A percentile compares a stretch with the other conserved stretches of the same genome.
phyloP scores from a whole-genome alignment of 2,888 invertebrate genomes.

The Steinernema scapterisci region DNA sequence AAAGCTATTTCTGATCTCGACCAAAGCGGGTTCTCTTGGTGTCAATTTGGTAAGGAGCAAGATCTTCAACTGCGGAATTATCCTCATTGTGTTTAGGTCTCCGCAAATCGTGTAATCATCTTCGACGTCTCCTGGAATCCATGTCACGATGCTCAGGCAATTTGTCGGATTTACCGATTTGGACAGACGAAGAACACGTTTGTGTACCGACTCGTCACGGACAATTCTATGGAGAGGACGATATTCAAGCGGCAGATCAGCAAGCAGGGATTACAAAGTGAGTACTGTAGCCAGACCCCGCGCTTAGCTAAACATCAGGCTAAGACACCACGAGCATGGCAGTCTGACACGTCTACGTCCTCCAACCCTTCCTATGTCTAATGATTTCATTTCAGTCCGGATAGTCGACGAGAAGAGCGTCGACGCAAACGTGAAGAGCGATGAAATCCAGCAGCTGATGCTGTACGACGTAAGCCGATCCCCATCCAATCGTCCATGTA shows the following conservation, averaged over 20 bases:
- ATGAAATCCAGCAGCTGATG: conserved; percentile 75
- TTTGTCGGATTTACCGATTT: conserved; percentile 73
- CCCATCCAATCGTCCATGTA: too few species aligned
- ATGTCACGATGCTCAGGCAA: conserved; percentile 82
- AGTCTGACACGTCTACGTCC: too few species aligned
- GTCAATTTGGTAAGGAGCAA: conserved; percentile 84
- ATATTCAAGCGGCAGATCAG: conserved; percentile 98
- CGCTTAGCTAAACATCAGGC: neutral
- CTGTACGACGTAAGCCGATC: conserved; percentile 69
- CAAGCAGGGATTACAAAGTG: conserved; percentile 89
- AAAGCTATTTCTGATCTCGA: conserved; percentile 91
- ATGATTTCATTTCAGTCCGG: conserved; percentile 74
- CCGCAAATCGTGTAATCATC: conserved; percentile 94
- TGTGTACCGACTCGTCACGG: conserved; percentile 93
- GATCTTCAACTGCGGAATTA: neutral
- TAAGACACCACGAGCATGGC: too few species aligned
- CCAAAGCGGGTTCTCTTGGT: conserved; percentile 74
- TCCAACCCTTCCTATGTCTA: too few species aligned
- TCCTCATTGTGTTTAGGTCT: conserved; percentile 46
- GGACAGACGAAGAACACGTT: conserved; percentile 92
- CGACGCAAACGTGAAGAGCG: conserved; percentile 76
- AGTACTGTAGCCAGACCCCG: conserved; percentile 31
- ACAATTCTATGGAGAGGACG: conserved; percentile 93
- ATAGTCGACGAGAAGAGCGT: conserved; percentile 98
- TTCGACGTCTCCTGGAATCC: conserved; percentile 99